Evolutionary conservation across 2,888 invertebrate genomes (phyloP).

Genomic region (Mystacides longicornis): DNA sequence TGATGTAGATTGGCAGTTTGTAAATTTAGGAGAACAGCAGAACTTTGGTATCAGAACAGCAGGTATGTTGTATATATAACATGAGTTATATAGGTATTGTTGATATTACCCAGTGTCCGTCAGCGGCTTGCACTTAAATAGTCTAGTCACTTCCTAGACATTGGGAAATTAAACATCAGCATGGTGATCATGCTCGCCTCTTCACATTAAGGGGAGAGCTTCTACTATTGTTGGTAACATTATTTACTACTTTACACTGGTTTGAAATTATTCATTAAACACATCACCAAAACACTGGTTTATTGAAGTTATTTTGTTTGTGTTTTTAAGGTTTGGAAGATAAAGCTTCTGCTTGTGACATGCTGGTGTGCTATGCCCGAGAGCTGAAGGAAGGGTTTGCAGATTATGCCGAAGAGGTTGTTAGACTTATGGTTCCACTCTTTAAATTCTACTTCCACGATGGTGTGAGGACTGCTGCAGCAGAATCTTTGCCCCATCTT

Average conservation of each 20-base stretch:
- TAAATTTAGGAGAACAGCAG: constrained; percentile 88
- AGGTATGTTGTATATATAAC: constrained; percentile 38
- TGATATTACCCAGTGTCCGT: constrained; percentile 12
- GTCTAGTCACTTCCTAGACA: constrained; percentile 15
- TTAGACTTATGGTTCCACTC: constrained; percentile 79
- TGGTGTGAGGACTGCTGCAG: constrained; percentile 86
- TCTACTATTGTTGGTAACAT: not conserved
- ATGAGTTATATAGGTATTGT: not conserved
- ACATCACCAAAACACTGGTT: not conserved
- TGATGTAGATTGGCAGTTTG: constrained; percentile 91
- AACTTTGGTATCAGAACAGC: constrained; percentile 92
- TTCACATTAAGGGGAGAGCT: too few species aligned
- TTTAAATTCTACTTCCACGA: constrained; percentile 92
- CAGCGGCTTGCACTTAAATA: constrained; percentile 12
- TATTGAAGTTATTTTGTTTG: not conserved
- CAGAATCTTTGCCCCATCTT: constrained; percentile 82
- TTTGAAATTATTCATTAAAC: too few species aligned
- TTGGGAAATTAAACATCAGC: constrained; percentile 4
- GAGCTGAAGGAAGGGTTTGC: constrained; percentile 78
- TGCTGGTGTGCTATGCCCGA: constrained; percentile 91
- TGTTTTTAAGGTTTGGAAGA: constrained; percentile 69
- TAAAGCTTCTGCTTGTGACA: constrained; percentile 93
- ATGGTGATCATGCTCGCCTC: not conserved
- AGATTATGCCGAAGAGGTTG: constrained; percentile 58
- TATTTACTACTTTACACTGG: too few species aligned